Conservation (phyloP, 2,797 vertebrate genomes). For the Chaenodraco wilsoni region DNA sequence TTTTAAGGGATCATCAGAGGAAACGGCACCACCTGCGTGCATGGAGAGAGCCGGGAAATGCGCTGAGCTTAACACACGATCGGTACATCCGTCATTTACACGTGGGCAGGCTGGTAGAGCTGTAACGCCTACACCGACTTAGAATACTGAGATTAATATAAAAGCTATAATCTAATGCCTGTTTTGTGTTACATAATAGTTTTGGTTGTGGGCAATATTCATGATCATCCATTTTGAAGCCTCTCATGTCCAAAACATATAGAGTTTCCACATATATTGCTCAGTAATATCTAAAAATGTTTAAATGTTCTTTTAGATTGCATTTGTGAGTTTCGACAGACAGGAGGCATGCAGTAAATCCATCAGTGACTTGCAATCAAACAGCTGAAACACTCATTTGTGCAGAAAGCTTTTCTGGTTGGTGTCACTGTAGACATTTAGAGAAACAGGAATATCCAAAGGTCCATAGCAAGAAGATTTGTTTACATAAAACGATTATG, state of each 20-base stretch:
- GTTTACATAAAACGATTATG: background rate
- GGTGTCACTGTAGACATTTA: background rate
- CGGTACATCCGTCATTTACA: slow-evolving; percentile 43
- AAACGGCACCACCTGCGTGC: slow-evolving; percentile 26
- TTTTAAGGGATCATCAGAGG: slow-evolving; percentile 58
- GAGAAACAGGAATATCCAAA: background rate
- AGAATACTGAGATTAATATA: slow-evolving; percentile 16
- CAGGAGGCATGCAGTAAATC: slow-evolving; percentile 7
- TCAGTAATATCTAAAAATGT: background rate
- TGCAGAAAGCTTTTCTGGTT: no score
- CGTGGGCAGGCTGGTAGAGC: slow-evolving; percentile 20
- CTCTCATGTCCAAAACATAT: background rate
- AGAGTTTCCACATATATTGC: background rate
- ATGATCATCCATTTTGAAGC: background rate
- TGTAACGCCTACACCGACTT: slow-evolving; percentile 6
- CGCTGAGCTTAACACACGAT: slow-evolving; percentile 42
- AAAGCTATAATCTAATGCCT: slow-evolving; percentile 6
- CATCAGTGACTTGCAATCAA: background rate
- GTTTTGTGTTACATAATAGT: background rate
- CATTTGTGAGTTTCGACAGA: slow-evolving; percentile 13
- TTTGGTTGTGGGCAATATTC: background rate
- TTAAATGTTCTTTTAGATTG: background rate
- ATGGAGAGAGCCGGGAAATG: slow-evolving; percentile 21
- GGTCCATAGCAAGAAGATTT: background rate
- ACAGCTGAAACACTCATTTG: no score